phyloP scores from a whole-genome alignment of 1,140 invertebrate genomes.

The Propsilocerus akamusi region DNA sequence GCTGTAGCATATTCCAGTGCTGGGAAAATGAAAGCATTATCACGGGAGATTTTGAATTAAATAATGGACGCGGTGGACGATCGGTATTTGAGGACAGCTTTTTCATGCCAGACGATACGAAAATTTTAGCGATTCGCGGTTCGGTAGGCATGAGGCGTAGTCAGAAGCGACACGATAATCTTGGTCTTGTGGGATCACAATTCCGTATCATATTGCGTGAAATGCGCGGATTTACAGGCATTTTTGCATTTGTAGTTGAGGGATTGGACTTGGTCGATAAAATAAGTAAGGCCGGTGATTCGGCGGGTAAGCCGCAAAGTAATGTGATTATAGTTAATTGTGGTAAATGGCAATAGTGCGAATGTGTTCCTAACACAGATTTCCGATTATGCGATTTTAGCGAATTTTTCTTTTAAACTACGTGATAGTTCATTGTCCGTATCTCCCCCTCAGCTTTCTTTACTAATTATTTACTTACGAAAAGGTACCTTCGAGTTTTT shows the following conservation, averaged over 20 bases:
- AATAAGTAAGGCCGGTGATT: conserved; percentile 56
- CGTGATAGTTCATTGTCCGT: too few species aligned
- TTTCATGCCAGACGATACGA: conserved; percentile 67
- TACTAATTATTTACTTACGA: too few species aligned
- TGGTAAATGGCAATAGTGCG: conserved; percentile 41
- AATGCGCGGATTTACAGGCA: conserved; percentile 64
- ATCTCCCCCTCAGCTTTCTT: too few species aligned
- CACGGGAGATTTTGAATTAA: conserved; percentile 61
- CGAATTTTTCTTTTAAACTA: too few species aligned
- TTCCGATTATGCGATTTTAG: too few species aligned
- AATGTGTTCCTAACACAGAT: too few species aligned
- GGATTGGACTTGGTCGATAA: conserved; percentile 63
- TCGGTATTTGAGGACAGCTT: conserved; percentile 57
- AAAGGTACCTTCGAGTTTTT: too few species aligned
- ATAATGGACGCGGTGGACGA: conserved; percentile 60
- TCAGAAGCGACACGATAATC: conserved; percentile 58
- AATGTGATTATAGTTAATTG: conserved; percentile 55
- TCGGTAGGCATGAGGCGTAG: conserved; percentile 67
- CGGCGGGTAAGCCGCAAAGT: conserved; percentile 55
- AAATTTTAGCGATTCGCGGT: conserved; percentile 51
- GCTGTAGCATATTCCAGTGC: conserved; percentile 62
- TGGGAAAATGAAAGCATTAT: conserved; percentile 67
- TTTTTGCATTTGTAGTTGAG: conserved; percentile 64
- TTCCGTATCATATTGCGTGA: conserved; percentile 64
- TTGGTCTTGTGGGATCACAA: conserved; percentile 66